Percentiles rank a stretch among this genome's conserved stretches.
These are phyloP conservation scores for Otis tarda DNA, from an alignment of 2,113 vertebrate species.

Conservation along the genomic window DNA sequence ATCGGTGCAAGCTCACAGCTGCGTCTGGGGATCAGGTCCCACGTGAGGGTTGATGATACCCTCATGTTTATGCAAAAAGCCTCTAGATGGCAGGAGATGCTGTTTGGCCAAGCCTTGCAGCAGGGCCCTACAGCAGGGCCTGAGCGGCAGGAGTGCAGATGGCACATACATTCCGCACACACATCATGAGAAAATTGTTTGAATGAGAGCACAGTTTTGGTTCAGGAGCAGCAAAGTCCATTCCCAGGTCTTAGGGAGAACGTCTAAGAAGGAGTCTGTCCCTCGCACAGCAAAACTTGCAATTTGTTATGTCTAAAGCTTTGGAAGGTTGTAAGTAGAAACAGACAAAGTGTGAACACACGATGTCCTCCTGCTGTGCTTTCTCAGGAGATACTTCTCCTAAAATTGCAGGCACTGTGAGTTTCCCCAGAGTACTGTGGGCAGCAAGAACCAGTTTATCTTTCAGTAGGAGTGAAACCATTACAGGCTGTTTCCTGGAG, in stretches of 20 bases:
- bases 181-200: neutral
- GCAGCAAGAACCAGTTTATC: neutral
- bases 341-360: neutral
- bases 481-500: neutral
- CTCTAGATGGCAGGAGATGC: slow-evolving; percentile 24
- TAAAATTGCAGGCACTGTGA: neutral
- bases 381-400: neutral
- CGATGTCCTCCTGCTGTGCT: neutral
- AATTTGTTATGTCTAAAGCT: neutral
- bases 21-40: neutral
- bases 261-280: neutral
- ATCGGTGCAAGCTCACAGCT: neutral
- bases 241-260: neutral
- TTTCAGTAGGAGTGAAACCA: neutral
- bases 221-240: neutral
- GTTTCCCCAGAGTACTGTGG: neutral
- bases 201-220: neutral
- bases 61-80: neutral
- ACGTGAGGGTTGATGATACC: fast-evolving
- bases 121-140: no score
- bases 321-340: neutral
- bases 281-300: neutral
- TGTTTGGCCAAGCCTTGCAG: neutral
- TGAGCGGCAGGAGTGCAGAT: neutral
- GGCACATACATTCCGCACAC: neutral